phyloP scores from a whole-genome alignment of 2,888 invertebrate genomes.

The Amblyteles armatorius region DNA sequence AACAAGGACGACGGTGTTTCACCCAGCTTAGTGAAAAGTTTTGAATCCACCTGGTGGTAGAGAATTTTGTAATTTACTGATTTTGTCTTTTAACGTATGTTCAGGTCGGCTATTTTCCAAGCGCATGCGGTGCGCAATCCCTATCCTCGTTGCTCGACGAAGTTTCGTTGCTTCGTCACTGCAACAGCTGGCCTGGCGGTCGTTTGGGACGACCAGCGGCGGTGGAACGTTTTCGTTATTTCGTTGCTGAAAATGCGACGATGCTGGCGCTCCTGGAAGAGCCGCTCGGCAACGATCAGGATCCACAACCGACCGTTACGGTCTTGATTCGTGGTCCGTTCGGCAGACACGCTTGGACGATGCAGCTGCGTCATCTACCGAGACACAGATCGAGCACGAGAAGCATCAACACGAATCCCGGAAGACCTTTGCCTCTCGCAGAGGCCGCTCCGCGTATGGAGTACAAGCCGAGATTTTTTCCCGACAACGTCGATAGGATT shows the following conservation, averaged over 20 bases:
- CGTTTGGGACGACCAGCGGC: constrained; percentile 87
- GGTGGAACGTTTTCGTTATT: constrained; percentile 92
- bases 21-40: too few species aligned
- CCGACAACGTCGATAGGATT: constrained; percentile 92
- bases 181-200: constrained; percentile 87
- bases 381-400: constrained; percentile 91
- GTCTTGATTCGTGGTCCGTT: constrained; percentile 96
- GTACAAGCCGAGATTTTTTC: constrained; percentile 91
- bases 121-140: constrained; percentile 93
- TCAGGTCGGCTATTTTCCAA: constrained; percentile 93
- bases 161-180: constrained; percentile 91
- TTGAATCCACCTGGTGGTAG: too few species aligned
- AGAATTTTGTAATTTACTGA: neutral
- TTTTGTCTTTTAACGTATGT: constrained; percentile 4
- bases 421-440: constrained; percentile 91
- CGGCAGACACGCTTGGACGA: constrained; percentile 97
- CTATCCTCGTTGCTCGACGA: constrained; percentile 96
- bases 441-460: constrained; percentile 89
- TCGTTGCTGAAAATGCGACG: constrained; percentile 95
- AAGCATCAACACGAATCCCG: constrained; percentile 87
- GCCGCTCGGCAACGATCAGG: constrained; percentile 96
- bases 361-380: constrained; percentile 94
- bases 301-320: constrained; percentile 96
- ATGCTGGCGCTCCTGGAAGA: constrained; percentile 96
- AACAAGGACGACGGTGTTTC: too few species aligned